A percentile compares a stretch with the other conserved stretches of the same genome.
phyloP scores from a whole-genome alignment of 2,797 vertebrate species.

The Hapalemur alaotrensis region DNA sequence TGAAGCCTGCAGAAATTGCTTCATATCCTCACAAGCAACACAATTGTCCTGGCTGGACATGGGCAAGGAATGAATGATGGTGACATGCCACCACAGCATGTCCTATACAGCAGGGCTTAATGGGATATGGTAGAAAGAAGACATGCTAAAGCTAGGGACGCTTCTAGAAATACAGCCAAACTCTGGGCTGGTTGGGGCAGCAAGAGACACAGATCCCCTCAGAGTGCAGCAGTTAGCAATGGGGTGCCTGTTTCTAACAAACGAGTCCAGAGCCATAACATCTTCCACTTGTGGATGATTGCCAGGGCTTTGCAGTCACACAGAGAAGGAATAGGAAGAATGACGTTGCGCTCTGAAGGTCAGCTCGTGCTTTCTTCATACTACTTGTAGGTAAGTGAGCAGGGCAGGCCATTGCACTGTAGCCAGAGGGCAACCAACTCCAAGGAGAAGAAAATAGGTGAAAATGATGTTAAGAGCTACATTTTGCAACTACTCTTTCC shows the following conservation, averaged over 20 bases:
- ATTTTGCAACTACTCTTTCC: background rate
- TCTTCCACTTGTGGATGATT: background rate
- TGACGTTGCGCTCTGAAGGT: rapidly evolving
- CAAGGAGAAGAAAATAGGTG: background rate
- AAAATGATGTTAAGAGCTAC: background rate
- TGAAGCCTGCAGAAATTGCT: background rate
- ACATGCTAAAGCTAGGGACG: background rate
- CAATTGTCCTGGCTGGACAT: background rate
- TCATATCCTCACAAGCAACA: background rate
- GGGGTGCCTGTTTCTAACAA: background rate
- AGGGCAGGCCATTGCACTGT: background rate
- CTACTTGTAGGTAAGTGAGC: background rate
- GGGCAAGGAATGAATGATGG: background rate
- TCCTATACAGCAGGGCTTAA: background rate
- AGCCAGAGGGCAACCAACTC: background rate
- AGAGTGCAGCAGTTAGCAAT: background rate
- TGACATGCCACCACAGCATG: rapidly evolving
- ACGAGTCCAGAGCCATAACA: background rate
- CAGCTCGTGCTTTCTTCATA: background rate
- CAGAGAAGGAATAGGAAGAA: background rate
- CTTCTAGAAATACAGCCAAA: background rate
- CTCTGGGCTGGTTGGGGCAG: background rate
- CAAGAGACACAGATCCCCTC: background rate
- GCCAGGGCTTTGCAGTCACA: background rate
- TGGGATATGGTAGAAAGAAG: background rate